A percentile compares a stretch with the other conserved stretches of the same genome.
Evolutionary conservation across 1,140 invertebrate species (phyloP).

Genomic region (Calliphora vicina): DNA sequence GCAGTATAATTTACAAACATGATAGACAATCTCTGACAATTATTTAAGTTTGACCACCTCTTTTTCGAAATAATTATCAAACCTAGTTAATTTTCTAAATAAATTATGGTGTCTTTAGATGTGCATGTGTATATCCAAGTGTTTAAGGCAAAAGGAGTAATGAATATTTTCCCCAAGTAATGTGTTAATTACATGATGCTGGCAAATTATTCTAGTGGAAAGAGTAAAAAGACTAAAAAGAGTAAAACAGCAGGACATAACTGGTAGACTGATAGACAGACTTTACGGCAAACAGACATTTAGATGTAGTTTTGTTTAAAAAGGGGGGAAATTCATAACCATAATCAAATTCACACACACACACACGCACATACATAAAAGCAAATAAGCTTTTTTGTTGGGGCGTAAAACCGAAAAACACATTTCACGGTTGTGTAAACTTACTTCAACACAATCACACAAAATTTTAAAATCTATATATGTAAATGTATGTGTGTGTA

Average conservation of each 20-base stretch:
- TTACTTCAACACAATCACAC: neutral
- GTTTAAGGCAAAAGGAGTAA: neutral
- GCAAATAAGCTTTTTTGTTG: conserved; percentile 14
- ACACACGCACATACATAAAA: neutral
- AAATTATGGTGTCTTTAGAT: neutral
- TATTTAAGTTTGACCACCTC: neutral
- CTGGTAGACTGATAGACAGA: neutral
- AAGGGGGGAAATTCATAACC: neutral
- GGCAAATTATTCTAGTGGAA: conserved; percentile 13
- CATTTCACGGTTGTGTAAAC: conserved; percentile 27
- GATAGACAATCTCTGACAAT: neutral
- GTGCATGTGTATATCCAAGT: neutral
- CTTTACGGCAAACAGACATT: neutral
- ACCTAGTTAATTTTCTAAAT: conserved; percentile 1
- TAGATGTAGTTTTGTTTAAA: neutral
- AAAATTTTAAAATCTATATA: neutral
- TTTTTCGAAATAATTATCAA: neutral
- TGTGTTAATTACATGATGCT: conserved; percentile 30
- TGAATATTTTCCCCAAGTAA: neutral
- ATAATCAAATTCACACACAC: neutral
- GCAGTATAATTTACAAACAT: too few species aligned
- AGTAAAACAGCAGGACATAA: neutral
- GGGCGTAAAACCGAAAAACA: conserved; percentile 27
- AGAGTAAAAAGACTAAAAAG: neutral
- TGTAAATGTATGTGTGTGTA: neutral